Conservation (phyloP, 2,888 invertebrate species). For the Pterobdella sp. region DNA sequence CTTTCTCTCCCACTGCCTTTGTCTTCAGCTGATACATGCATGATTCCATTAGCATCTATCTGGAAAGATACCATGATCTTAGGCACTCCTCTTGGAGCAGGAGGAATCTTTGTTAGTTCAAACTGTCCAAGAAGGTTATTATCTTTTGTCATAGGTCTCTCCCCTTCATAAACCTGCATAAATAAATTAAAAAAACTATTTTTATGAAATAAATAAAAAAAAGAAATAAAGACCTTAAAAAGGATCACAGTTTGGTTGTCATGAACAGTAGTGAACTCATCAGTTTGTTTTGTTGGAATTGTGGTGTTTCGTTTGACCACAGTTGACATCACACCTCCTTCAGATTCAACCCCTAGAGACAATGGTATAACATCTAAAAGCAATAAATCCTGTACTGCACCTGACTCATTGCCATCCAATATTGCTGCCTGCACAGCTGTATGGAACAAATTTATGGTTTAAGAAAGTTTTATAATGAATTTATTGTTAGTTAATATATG, state of each 20-base stretch:
- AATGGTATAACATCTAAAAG: background rate
- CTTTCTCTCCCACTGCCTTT: constrained; percentile 4
- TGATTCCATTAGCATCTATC: background rate
- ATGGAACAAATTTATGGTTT: background rate
- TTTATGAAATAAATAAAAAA: background rate
- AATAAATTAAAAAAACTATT: background rate
- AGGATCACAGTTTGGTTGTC: constrained; percentile 3
- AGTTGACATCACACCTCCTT: constrained; percentile 8
- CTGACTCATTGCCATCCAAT: background rate
- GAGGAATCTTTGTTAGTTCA: constrained; percentile 4
- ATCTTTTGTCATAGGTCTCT: constrained; percentile 2
- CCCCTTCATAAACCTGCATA: background rate
- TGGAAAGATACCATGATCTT: constrained; percentile 2
- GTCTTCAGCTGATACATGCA: constrained; percentile 7
- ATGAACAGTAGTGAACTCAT: constrained; percentile 34
- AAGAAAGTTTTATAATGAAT: background rate
- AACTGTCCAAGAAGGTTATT: constrained; percentile 9
- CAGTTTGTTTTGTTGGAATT: constrained; percentile 39
- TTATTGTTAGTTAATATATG: background rate
- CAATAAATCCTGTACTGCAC: background rate
- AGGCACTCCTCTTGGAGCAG: background rate
- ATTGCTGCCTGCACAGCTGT: constrained; percentile 29
- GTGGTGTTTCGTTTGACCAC: constrained; percentile 13
- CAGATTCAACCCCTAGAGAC: background rate
- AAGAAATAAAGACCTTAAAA: background rate